A percentile compares a stretch with the other conserved stretches of the same genome.
These are phyloP conservation scores for Loripinus fragilis DNA, from an alignment of 2,888 invertebrate species.

Conservation along the genomic window DNA sequence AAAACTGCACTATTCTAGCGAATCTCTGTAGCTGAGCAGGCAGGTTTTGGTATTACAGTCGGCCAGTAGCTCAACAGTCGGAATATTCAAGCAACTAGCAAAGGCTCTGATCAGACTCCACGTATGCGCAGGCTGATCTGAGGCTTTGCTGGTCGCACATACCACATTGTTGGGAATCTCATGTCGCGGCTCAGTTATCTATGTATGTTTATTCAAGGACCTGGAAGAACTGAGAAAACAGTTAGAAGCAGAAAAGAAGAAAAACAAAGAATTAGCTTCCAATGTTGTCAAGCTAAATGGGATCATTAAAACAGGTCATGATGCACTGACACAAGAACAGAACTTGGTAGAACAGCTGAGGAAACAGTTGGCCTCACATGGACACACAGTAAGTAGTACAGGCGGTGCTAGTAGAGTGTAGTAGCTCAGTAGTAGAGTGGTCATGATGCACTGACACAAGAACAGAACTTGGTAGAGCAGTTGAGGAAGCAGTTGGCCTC, in stretches of 20 bases:
- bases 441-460: constrained; percentile 82
- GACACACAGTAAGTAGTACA: constrained; percentile 45
- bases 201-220: constrained; percentile 73
- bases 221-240: constrained; percentile 67
- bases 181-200: too few relatives aligned
- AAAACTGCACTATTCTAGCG: too few relatives aligned
- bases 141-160: too few relatives aligned
- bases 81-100: too few relatives aligned
- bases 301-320: constrained; percentile 83
- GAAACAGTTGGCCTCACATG: constrained; percentile 73
- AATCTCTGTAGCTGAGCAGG: too few relatives aligned
- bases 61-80: too few relatives aligned
- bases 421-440: too few relatives aligned
- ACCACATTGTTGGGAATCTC: too few relatives aligned
- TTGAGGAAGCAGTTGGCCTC: constrained; percentile 78
- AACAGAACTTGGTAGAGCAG: constrained; percentile 80
- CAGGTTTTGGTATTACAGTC: too few relatives aligned
- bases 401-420: too few relatives aligned
- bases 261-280: constrained; percentile 79
- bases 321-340: constrained; percentile 82
- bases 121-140: too few relatives aligned
- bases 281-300: constrained; percentile 80
- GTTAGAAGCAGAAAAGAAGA: constrained; percentile 79
- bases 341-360: constrained; percentile 78
- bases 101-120: too few relatives aligned